Evolutionary conservation across 2,888 invertebrate genomes (phyloP), one percentile per base, ranked within the genome.

Genomic region (Cephus pygmeus): DNA sequence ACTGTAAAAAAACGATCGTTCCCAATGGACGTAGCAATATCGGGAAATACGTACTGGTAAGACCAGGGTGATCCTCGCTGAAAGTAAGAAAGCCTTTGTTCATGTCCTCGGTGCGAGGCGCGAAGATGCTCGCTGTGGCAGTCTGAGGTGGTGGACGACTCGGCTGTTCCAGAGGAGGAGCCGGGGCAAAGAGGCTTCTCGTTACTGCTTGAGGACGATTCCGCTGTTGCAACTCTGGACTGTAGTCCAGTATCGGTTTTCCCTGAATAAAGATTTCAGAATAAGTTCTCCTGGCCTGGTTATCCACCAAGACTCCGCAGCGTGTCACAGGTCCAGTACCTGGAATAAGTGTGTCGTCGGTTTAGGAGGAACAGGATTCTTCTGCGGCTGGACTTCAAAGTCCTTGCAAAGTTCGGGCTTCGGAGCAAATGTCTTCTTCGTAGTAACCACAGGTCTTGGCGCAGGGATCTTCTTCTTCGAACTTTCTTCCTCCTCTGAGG

Each of bases 51-150:
- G 95, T 93, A 97, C 97, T 96, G 93, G 97, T 96, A 91, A 96
- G 93, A 88, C 96, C 96, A 84, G 95, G 93, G 92, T 96, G 95
- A 92, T 97, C 96, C 90, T 96, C 97, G 88, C 96, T 94, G 92
- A 97, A 97, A 92, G 95, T 96, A 90, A 97, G 94, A 94, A 96
- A 98, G 92, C 96, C 97, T 92, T 96, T 96, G 93, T 96, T 97
- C 98, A 98, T 98, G 92, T 98, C 98, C 94, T 97, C 95, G 86
- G 97, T 96, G 92, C 96, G 94, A 85, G 96, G 96, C 83, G 95
- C 95, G 91, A 97, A 96, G 90, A 96, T 95, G 85, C 94, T 95
- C 88, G 94, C 94, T 81, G 96, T 95, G 83, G 95, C 94, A 77
- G 95, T 95, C 90, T 94, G 94, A 34, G 95, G 95, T 80, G 93